phyloP scores from a whole-genome alignment of 2,888 invertebrate genomes.

The Cosmorhoe ocellata region DNA sequence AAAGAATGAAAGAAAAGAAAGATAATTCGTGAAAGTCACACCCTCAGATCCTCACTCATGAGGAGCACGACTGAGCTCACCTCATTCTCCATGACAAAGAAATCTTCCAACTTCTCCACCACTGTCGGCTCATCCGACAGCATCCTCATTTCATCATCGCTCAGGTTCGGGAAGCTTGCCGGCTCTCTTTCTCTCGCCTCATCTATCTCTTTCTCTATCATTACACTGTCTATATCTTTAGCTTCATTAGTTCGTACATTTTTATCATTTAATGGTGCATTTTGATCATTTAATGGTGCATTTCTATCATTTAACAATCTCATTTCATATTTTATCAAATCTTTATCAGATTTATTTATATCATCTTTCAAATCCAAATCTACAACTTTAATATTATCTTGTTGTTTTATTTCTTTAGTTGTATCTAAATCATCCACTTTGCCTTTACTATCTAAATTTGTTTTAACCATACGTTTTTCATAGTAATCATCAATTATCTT shows the following conservation, averaged over 20 bases:
- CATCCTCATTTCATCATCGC: conserved; percentile 62
- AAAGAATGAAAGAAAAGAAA: too few species aligned
- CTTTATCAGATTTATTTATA: neutral
- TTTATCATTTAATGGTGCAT: too few species aligned
- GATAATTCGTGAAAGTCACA: too few species aligned
- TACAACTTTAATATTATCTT: too few species aligned
- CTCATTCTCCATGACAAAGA: conserved; percentile 65
- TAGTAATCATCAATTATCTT: conserved; percentile 36
- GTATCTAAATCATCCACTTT: conserved; percentile 24
- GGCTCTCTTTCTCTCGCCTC: conserved; percentile 30
- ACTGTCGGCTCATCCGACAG: conserved; percentile 57
- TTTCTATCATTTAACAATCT: too few species aligned
- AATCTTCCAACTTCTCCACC: conserved; percentile 50
- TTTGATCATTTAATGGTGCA: too few species aligned
- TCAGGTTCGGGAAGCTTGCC: conserved; percentile 43
- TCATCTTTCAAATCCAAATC: too few species aligned
- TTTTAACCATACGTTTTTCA: conserved; percentile 11
- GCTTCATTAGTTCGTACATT: conserved; percentile 36
- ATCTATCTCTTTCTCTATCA: conserved; percentile 32
- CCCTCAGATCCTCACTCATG: too few species aligned
- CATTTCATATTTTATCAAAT: too few species aligned
- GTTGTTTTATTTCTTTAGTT: conserved; percentile 27
- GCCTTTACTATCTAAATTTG: conserved; percentile 43
- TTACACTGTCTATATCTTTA: conserved; percentile 28
- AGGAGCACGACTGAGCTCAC: too few species aligned